Conservation (phyloP, 64 coral and sea anemone species). For the Cladopsammia gracilis region DNA sequence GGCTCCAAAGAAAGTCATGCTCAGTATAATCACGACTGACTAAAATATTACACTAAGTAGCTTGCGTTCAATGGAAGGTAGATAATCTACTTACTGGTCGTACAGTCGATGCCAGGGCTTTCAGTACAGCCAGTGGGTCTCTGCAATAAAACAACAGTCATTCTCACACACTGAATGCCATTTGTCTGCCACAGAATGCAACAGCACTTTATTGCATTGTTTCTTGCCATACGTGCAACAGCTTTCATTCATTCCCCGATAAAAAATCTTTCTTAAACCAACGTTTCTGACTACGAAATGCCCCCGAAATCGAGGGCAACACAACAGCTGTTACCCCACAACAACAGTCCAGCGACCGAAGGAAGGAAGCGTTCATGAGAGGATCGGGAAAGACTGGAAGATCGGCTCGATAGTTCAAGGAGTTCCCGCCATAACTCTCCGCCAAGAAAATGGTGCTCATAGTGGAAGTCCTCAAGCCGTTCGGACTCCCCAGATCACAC, state of each 20-base stretch:
- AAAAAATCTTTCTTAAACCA: too few relatives aligned
- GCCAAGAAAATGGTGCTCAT: not conserved
- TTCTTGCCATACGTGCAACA: too few relatives aligned
- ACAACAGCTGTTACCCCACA: not conserved
- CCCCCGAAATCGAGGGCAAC: not conserved
- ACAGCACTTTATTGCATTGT: too few relatives aligned
- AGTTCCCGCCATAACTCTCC: not conserved
- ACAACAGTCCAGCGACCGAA: not conserved
- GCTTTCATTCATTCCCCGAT: too few relatives aligned
- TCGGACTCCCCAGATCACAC: not conserved
- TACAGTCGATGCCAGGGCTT: conserved; percentile 87
- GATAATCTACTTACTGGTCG: conserved; percentile 68
- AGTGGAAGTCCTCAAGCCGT: not conserved
- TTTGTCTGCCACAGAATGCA: too few relatives aligned
- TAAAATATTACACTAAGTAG: too few relatives aligned
- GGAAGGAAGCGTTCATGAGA: not conserved
- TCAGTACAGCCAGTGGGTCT: conserved; percentile 87
- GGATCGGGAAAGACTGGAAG: not conserved
- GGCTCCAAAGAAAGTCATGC: too few relatives aligned
- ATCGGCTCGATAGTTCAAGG: not conserved
- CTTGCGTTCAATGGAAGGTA: too few relatives aligned
- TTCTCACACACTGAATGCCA: not conserved
- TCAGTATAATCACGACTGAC: too few relatives aligned
- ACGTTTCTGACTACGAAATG: not conserved
- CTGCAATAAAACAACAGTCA: conserved; percentile 33